Conservation (phyloP, 2,888 invertebrate species). For the Macaria liturata region DNA sequence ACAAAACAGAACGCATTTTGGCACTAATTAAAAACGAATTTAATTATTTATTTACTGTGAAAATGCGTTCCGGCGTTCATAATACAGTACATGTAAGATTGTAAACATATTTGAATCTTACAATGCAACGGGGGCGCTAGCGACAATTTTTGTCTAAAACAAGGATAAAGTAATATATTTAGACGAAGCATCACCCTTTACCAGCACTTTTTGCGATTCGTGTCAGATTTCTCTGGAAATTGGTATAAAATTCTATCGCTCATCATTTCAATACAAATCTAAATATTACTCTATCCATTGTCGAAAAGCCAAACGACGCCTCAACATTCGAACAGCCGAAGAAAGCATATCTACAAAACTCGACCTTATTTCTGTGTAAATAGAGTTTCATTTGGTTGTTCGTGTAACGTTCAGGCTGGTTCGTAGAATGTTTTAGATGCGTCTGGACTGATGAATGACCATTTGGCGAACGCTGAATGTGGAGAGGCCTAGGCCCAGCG, state of each 20-base stretch:
- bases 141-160: conserved; percentile 12
- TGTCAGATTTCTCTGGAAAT: too few species aligned
- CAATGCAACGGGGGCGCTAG: conserved; percentile 21
- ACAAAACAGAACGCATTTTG: conserved; percentile 30
- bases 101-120: conserved; percentile 35
- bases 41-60: conserved; percentile 27
- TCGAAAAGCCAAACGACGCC: conserved; percentile 5
- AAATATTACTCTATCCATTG: background rate
- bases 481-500: conserved; percentile 83
- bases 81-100: conserved; percentile 29
- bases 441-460: conserved; percentile 74
- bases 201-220: too few species aligned
- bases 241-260: too few species aligned
- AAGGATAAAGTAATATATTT: too few species aligned
- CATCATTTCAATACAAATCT: too few species aligned
- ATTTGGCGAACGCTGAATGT: conserved; percentile 86
- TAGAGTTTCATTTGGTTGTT: conserved; percentile 2
- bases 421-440: conserved; percentile 49
- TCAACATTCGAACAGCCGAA: background rate
- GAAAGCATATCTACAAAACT: too few species aligned
- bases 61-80: conserved; percentile 28
- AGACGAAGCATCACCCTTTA: too few species aligned
- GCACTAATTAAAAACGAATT: conserved; percentile 31
- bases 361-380: background rate
- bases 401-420: conserved; percentile 18